Evolutionary conservation across 1,140 invertebrate genomes (phyloP), one percentile per base, ranked within the genome.

Genomic region (Augochlora pura): DNA sequence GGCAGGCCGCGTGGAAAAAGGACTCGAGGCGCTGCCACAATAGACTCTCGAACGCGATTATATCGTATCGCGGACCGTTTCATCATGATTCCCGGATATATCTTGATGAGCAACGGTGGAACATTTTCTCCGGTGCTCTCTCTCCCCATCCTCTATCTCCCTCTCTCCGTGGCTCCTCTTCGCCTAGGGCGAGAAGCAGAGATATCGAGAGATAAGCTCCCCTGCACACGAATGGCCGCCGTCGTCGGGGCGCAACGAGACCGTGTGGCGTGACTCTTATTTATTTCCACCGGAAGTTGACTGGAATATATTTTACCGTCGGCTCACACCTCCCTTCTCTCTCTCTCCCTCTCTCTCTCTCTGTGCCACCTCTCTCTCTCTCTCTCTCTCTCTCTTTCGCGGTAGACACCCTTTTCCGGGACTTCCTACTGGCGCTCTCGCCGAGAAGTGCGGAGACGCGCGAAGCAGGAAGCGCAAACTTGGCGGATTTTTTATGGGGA

Each of bases 281-380:
- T 93, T 93, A 93, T 93, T 91, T 93, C 90, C 87, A 92, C 78
- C 92, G 92, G 92, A 93, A 93, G 90, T 91, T 90, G 89, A 92
- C 89, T 90, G 90, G 91, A 92, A 93, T 92, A 93, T 93, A 93
- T 93, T 92, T 93, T 87, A 88, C 89, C 88, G 84, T 82, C 82
- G 86, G 87, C 75, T 84, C 85, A 70, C 89, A 86, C 87, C 82
- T 81, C 80, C 52, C 66, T 32, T n/a, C 62, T 38, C 27, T 25
- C 70, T 64, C 18, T 32, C 23, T 16, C 12, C 1, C 52, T n/a
- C 52, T 52, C 18, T 52, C 49, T 52, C 49, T 18, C 77, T 82
- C 82, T n/a, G n/a, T n/a, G n/a, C n/a, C n/a, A n/a, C n/a, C 49
- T 21, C 75, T 82, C 82, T 49, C 64, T 21, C 21, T 54, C 49